Base-by-base conservation (phyloP, 30 jellyfish, hydroid and myxozoan species). In the Aurelia sp. region DNA sequence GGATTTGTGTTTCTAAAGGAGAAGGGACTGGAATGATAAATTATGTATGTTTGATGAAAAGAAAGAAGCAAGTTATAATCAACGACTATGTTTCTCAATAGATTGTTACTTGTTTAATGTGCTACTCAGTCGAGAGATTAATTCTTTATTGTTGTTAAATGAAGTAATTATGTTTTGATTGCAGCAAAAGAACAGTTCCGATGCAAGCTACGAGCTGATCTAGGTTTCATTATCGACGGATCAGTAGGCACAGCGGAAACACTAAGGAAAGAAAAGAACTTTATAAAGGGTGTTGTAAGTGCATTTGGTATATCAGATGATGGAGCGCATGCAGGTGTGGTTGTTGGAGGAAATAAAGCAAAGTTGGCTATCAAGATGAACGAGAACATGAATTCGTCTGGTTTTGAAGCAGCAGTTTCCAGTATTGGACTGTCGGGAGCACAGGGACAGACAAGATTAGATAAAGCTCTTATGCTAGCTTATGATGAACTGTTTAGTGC, bases 311-410 rank as follows among this genome's bases (percentile, higher is more conserved):
- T 86, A 10, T 18, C 82, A 16, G 35, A 20, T 2, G 79, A 55
- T 11, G 74, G 67, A 13, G 75, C 89, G 8, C 96, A 63, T 7
- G 90, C 79, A 3, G 96, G 96, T 18, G 62, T 86, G 11, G 78
- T 86, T 12, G 66, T 64, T 33, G 62, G 74, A 18, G 78, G 90
- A 0, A 50, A 66, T 23, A 1, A 19, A 35, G 23, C 90, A 27
- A 47, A 37, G 3, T 22, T 66, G 16, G 77, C 78, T 22, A 69
- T 86, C 60, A 66, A 77, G 74, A 37, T 86, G 65, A 58, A 59
- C 65, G 85, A 79, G 66, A 72, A 67, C 37, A 27, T 3, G 16
- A 67, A 66, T 23, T 37, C 30, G 18, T 23, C 50, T 18, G 50
- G 78, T 57, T 86, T 86, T 41, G 50, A 75, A n/a, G 22, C 52